Base-by-base conservation (phyloP, 2,113 vertebrate species). In the Antennarius striatus region DNA sequence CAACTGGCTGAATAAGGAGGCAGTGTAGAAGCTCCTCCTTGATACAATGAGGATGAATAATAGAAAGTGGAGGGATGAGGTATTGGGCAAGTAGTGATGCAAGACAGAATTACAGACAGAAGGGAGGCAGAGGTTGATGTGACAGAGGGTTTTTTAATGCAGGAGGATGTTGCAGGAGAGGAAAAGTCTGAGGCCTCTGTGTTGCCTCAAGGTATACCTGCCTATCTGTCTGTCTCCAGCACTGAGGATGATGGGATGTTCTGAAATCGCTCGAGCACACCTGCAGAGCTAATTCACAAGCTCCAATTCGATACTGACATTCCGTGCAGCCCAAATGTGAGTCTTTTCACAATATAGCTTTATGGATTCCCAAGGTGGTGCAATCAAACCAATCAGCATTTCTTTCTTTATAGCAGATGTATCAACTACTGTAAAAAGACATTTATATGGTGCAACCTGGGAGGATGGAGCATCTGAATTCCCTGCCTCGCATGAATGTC, bases 211-310 rank as follows among this genome's bases (percentile, higher is more conserved):
- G 67, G 79, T 74, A 79, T 69, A 71, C 72, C 70, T 64, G 77
- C 71, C 86, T 82, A 65, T 60, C 84, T 82, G 67, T 60, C 84
- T 74, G 81, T 73, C 72, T 83, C 83, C 81, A 7, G 72, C 80
- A 74, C 86, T 10, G 86, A 87, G 81, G 79, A 87, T 89, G 88
- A 91, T 89, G 86, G 85, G 84, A 88, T 83, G 82, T 84, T 83
- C 75, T 77, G 77, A 86, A 83, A 72, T 78, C 67, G 71, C 66
- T 58, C 0, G n/a, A 53, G 84, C 71, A 84, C 88, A 89, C 90
- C 85, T 79, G 86, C 79, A 50, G 79, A 80, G 88, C 78, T 88
- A 88, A 90, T 90, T 91, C 86, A 79, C 86, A 74, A 73, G 48
- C 55, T 74, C 62, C 59, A 81, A 88, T 86, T 84, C 71, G 66